These are phyloP conservation scores for Troides oblongomaculatus DNA, from an alignment of 2,888 invertebrate genomes.

Conservation along the genomic window DNA sequence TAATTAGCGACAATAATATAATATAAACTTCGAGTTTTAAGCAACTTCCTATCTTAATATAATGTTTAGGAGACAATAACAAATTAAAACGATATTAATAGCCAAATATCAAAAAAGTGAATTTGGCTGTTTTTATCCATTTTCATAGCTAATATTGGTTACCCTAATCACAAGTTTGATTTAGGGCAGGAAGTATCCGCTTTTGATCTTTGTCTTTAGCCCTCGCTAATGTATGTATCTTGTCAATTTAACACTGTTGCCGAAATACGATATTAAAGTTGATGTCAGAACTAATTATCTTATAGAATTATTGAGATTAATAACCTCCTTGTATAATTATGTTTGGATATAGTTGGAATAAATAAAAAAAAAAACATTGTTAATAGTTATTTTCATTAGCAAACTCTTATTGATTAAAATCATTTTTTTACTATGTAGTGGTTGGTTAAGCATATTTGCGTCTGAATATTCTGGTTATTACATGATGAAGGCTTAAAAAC, in stretches of 20 bases:
- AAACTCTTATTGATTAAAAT: too few relatives aligned
- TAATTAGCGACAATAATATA: too few relatives aligned
- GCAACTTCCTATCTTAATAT: too few relatives aligned
- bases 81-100: too few relatives aligned
- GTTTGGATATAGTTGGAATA: neutral
- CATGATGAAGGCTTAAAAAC: too few relatives aligned
- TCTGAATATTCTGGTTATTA: too few relatives aligned
- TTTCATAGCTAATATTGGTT: neutral
- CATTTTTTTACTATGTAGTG: too few relatives aligned
- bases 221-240: constrained; percentile 29
- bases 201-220: constrained; percentile 45
- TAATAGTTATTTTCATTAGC: neutral
- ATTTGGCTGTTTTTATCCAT: neutral
- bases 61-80: too few relatives aligned
- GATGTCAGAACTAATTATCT: constrained; percentile 9
- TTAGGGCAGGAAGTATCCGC: constrained; percentile 45
- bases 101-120: neutral
- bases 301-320: constrained; percentile 18
- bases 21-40: too few relatives aligned
- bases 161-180: constrained; percentile 39
- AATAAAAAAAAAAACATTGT: neutral
- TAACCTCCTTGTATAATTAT: neutral
- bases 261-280: constrained; percentile 30
- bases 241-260: constrained; percentile 30
- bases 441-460: too few relatives aligned